Evolutionary conservation across 1,140 invertebrate genomes (phyloP).

Genomic region (Ips nitidus): DNA sequence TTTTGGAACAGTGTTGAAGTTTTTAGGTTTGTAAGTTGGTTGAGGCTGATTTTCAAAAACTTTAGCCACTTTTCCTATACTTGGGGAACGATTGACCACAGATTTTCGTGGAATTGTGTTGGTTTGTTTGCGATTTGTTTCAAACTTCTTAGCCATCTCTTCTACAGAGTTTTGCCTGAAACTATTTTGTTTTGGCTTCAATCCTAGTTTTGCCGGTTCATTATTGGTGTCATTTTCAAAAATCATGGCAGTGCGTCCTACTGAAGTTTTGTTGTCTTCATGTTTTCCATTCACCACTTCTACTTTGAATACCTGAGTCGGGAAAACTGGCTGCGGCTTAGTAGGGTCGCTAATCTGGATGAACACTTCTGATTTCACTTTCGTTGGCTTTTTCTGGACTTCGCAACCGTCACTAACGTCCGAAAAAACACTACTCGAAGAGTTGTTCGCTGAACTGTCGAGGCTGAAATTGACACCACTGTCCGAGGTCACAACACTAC

Average conservation of each 20-base stretch:
- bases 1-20: slow-evolving; percentile 32
- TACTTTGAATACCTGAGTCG: slow-evolving; percentile 18
- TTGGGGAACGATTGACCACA: slow-evolving; percentile 24
- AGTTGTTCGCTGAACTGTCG: slow-evolving; percentile 28
- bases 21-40: slow-evolving; percentile 24
- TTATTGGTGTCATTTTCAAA: slow-evolving; percentile 25
- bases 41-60: slow-evolving; percentile 37
- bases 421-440: slow-evolving; percentile 36
- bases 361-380: slow-evolving; percentile 45
- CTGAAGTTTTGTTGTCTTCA: background rate
- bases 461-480: slow-evolving; percentile 38
- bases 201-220: background rate
- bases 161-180: slow-evolving; percentile 27
- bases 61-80: slow-evolving; percentile 37
- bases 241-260: slow-evolving; percentile 27
- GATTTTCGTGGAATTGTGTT: background rate
- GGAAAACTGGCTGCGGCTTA: background rate
- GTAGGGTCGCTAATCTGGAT: slow-evolving; percentile 40
- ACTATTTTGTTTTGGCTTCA: slow-evolving; percentile 12
- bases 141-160: slow-evolving; percentile 34
- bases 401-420: slow-evolving; percentile 26
- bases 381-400: slow-evolving; percentile 20
- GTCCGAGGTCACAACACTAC: slow-evolving; percentile 31
- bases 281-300: slow-evolving; percentile 7
- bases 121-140: background rate